phyloP scores from a whole-genome alignment of 2,113 vertebrate genomes.

The Microcebus lehilahytsara region DNA sequence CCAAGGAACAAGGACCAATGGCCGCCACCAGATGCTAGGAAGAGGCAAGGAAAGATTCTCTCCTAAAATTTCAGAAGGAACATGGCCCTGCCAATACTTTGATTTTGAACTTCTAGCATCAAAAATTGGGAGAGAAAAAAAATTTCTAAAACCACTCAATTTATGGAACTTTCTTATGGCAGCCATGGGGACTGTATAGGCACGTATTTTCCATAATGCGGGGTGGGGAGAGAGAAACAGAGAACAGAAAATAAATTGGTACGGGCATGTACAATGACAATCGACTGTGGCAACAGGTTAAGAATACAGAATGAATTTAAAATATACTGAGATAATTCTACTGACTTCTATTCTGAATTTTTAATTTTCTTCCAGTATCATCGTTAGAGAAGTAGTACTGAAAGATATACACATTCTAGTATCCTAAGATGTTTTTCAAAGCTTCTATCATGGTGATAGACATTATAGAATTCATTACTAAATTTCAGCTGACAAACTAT shows the following conservation, averaged over 20 bases:
- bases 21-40: neutral
- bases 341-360: neutral
- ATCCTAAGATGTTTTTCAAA: neutral
- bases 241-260: neutral
- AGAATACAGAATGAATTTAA: neutral
- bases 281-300: neutral
- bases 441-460: neutral
- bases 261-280: neutral
- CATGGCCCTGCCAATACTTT: neutral
- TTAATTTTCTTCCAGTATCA: neutral
- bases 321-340: neutral
- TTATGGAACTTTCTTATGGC: neutral
- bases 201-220: neutral
- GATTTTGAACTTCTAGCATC: neutral
- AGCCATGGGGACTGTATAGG: neutral
- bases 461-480: neutral
- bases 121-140: neutral
- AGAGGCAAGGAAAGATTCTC: neutral
- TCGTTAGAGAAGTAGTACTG: neutral
- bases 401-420: neutral
- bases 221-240: neutral
- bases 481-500: neutral
- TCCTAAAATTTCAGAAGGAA: neutral
- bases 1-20: neutral
- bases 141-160: neutral